Percentiles rank a stretch among this genome's conserved stretches.
phyloP scores from a whole-genome alignment of 2,888 invertebrate species.

The Protodeltote pygarga region DNA sequence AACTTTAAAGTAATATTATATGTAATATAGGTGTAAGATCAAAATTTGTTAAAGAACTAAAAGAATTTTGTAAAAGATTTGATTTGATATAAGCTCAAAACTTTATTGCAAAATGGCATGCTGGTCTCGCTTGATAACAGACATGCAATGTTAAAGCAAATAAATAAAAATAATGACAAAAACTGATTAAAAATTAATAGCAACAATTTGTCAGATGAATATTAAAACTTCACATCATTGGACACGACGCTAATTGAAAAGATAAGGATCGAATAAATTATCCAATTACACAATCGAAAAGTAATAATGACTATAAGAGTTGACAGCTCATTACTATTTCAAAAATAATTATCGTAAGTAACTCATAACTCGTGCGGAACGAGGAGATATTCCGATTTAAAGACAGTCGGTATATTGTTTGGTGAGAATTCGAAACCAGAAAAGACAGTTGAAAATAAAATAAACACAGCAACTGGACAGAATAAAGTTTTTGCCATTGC shows the following conservation, averaged over 20 bases:
- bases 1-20: no score
- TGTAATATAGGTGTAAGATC: no score
- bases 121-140: conserved; percentile 2
- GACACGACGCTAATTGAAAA: conserved; percentile 65
- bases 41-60: no score
- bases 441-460: conserved; percentile 50
- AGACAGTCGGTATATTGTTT: conserved; percentile 44
- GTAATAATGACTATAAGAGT: conserved; percentile 61
- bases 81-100: no score
- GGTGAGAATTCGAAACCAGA: conserved; percentile 57
- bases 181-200: conserved; percentile 43
- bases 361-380: conserved; percentile 47
- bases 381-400: conserved; percentile 52
- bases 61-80: no score
- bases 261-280: conserved; percentile 72
- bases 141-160: conserved; percentile 20
- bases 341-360: conserved; percentile 56
- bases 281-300: conserved; percentile 71
- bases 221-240: conserved; percentile 50
- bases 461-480: conserved; percentile 54
- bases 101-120: background rate
- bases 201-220: conserved; percentile 61
- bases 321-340: conserved; percentile 67
- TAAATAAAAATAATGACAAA: conserved; percentile 31
- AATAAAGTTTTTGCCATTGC: conserved; percentile 61